A percentile compares a stretch with the other conserved stretches of the same genome.
phyloP scores from a whole-genome alignment of 2,888 invertebrate species.

The Orchesellides sinensis region DNA sequence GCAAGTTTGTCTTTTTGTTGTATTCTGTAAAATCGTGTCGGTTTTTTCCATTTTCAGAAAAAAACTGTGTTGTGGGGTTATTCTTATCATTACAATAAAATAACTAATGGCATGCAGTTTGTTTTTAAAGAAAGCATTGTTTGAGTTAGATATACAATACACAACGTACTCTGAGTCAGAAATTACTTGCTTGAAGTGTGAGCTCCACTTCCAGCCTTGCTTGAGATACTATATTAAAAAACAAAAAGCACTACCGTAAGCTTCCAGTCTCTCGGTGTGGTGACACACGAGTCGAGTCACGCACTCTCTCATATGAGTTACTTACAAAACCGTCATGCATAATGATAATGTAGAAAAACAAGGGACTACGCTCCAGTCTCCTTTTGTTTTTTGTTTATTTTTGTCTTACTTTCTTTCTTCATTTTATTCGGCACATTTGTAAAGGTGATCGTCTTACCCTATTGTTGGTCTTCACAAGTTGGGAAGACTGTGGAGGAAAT shows the following conservation, averaged over 20 bases:
- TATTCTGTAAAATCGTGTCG: conserved; percentile 12
- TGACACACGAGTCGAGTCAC: conserved; percentile 64
- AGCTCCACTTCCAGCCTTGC: conserved; percentile 95
- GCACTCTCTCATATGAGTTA: conserved; percentile 65
- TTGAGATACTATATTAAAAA: conserved; percentile 76
- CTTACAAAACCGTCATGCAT: conserved; percentile 65
- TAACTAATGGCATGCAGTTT: conserved; percentile 35
- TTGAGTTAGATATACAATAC: conserved; percentile 67
- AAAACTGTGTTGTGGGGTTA: conserved; percentile 11
- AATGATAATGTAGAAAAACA: conserved; percentile 60
- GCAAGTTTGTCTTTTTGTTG: conserved; percentile 1
- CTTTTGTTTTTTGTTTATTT: conserved; percentile 44
- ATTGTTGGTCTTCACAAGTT: conserved; percentile 68
- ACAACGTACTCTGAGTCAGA: conserved; percentile 77
- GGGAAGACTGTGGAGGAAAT: conserved; percentile 67
- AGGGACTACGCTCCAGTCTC: conserved; percentile 53
- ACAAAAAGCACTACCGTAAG: conserved; percentile 74
- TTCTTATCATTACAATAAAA: conserved; percentile 1
- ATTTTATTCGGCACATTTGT: conserved; percentile 71
- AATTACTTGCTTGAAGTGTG: conserved; percentile 97
- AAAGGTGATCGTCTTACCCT: conserved; percentile 73
- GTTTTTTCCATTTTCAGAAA: conserved; percentile 31
- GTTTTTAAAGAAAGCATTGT: conserved; percentile 53
- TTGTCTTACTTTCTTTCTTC: conserved; percentile 61
- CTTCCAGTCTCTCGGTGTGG: conserved; percentile 69